Base-by-base conservation (phyloP, 30 jellyfish, hydroid and myxozoan genomes). In the Chironex yamaguchii region DNA sequence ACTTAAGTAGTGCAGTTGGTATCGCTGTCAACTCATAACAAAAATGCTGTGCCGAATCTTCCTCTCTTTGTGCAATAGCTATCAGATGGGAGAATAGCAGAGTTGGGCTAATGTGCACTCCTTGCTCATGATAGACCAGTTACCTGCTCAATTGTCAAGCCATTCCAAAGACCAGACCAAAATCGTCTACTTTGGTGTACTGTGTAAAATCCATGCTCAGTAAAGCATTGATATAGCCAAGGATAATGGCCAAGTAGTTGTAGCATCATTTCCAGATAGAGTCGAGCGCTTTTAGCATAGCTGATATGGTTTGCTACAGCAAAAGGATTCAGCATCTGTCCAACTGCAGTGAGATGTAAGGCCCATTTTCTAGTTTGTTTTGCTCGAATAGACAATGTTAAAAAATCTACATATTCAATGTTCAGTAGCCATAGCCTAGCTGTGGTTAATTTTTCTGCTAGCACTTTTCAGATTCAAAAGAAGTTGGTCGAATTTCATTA, bases 221-320 rank as follows among this genome's bases (percentile, higher is more conserved):
- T 53, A 54, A 82, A 82, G 30, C 81, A 32, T 36, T 78, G 80
- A 54, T 82, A 51, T n/a, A 82, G 27, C 81, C 82, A 54, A 29
- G 92, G 90, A 54, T 82, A 48, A 2, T 49, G 30, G 34, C 22
- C 24, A 13, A 79, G 64, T 4, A 82, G 81, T 14, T 82, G 67
- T 27, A 49, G 64, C 90, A 82, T 82, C 14, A 25, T 21, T 67
- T 69, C 79, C 22, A 82, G 76, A 67, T 82, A 69, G 35, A 82
- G 91, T 50, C 91, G 42, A n/a, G 92, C 83, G 50, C 90, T 82
- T 63, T 68, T 82, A 29, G 92, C 92, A 82, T 82, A 82, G 88
- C 76, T 49, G 51, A 52, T 65, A 26, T 63, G 88, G 33, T 86
- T 93, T 20, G 95, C 25, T 25, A 86, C 92, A 67, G 92, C 95